These are phyloP conservation scores for Caenorhabditis macrosperma DNA, from an alignment of 2,888 invertebrate species.

Conservation along the genomic window DNA sequence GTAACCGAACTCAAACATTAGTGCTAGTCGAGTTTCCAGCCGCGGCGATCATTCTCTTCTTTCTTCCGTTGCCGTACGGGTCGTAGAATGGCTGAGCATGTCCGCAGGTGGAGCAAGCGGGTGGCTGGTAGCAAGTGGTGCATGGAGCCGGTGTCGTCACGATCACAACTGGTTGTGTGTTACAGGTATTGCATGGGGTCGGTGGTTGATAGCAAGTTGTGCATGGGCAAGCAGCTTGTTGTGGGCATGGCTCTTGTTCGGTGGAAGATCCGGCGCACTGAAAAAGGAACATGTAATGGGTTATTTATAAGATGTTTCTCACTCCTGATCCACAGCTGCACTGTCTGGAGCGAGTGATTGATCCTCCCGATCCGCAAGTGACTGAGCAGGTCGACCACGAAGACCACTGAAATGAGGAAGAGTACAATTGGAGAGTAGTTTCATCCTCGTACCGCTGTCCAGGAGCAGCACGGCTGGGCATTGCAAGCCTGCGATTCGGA, in stretches of 20 bases:
- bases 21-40: conserved; percentile 31
- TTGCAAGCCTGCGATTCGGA: conserved; percentile 66
- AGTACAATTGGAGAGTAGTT: background rate
- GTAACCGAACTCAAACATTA: conserved; percentile 1
- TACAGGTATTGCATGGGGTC: conserved; percentile 58
- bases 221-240: conserved; percentile 65
- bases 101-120: conserved; percentile 64
- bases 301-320: background rate
- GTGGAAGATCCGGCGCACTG: conserved; percentile 65
- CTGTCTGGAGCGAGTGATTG: conserved; percentile 57
- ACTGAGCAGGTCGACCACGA: conserved; percentile 63
- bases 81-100: conserved; percentile 62
- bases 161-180: conserved; percentile 52
- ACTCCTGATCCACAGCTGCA: conserved; percentile 66
- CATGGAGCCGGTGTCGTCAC: conserved; percentile 61
- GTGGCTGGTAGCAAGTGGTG: conserved; percentile 60
- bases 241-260: conserved; percentile 64
- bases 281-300: conserved; percentile 18
- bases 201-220: conserved; percentile 63
- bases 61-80: conserved; percentile 65
- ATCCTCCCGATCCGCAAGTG: conserved; percentile 64
- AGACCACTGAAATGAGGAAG: conserved; percentile 63
- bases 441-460: conserved; percentile 49
- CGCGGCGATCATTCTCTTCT: conserved; percentile 44
- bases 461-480: conserved; percentile 66